Conservation (phyloP, 2,113 vertebrate genomes). For the Oophaga pumilio region DNA sequence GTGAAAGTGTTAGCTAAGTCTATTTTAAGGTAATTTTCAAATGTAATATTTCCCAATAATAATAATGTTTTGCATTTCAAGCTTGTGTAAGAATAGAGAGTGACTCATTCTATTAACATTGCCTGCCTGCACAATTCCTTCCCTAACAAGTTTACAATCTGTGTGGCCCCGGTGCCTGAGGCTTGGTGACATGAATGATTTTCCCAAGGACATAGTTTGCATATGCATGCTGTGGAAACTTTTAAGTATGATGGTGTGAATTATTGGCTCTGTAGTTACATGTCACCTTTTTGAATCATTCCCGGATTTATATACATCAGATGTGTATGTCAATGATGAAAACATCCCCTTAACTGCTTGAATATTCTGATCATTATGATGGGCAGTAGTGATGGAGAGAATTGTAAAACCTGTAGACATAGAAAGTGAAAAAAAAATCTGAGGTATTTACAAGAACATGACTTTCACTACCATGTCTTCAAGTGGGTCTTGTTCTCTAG, state of each 20-base stretch:
- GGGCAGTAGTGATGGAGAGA: not conserved
- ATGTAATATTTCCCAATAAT: constrained; percentile 3
- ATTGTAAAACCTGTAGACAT: not conserved
- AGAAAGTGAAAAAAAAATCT: no score
- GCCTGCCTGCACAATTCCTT: not conserved
- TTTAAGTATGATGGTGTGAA: not conserved
- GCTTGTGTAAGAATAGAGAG: not conserved
- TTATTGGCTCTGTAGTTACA: not conserved
- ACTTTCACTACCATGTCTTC: no score
- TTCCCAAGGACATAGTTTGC: not conserved
- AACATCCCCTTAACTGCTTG: not conserved
- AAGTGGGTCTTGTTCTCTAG: no score
- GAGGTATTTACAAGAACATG: no score
- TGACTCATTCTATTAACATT: not conserved
- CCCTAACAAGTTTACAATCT: constrained; percentile 3
- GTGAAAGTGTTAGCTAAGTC: not conserved
- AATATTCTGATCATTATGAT: not conserved
- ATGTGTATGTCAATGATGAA: not conserved
- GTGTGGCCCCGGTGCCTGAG: not conserved
- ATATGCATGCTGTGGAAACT: not conserved
- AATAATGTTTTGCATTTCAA: not conserved
- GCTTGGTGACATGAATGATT: constrained; percentile 17
- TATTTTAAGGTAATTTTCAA: not conserved
- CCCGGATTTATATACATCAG: not conserved
- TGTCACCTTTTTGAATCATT: not conserved